phyloP scores from a whole-genome alignment of 2,888 invertebrate species.

The Dynastes grantii region DNA sequence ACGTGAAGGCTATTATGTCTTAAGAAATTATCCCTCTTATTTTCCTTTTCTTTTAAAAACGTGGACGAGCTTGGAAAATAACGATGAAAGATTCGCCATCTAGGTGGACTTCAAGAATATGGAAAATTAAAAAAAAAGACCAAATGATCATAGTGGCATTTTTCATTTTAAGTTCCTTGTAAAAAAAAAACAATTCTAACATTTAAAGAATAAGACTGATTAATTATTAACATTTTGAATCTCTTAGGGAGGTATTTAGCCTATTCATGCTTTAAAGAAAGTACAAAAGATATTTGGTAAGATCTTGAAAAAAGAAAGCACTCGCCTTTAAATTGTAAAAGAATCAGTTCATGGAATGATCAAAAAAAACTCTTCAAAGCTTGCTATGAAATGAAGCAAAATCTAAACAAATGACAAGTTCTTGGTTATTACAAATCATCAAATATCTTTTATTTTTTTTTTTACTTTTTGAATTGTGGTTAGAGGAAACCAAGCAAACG shows the following conservation, averaged over 20 bases:
- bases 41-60: slow-evolving; percentile 16
- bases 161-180: neutral
- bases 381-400: no score
- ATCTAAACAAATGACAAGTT: no score
- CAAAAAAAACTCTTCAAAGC: no score
- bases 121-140: slow-evolving; percentile 3
- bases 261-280: neutral
- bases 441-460: no score
- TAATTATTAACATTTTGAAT: slow-evolving; percentile 6
- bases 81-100: slow-evolving; percentile 4
- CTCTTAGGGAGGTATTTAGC: neutral
- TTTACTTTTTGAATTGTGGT: no score
- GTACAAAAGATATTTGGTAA: neutral
- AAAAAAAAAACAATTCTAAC: neutral
- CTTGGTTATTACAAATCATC: no score
- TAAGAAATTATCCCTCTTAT: slow-evolving; percentile 57
- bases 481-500: no score
- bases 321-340: no score
- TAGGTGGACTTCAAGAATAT: slow-evolving; percentile 38
- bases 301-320: neutral
- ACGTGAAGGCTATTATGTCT: slow-evolving; percentile 78
- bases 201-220: slow-evolving; percentile 25
- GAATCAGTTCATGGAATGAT: no score
- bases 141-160: neutral
- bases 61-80: slow-evolving; percentile 21